phyloP scores from a whole-genome alignment of 2,888 invertebrate species.

The Cheilosia soror region DNA sequence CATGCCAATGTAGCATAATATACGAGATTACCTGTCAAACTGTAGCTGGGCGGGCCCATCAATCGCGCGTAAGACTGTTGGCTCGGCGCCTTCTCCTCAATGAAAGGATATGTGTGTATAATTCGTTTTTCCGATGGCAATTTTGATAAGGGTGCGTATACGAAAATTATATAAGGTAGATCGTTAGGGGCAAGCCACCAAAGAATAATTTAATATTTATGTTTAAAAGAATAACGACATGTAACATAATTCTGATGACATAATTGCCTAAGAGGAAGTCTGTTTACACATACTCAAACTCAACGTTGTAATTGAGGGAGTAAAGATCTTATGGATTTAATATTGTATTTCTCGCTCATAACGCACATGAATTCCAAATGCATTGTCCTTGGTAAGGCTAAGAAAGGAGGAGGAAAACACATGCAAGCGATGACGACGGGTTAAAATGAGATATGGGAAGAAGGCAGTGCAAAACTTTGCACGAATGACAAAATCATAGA shows the following conservation, averaged over 20 bases:
- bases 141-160: too few species aligned
- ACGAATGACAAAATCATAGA: constrained; percentile 7
- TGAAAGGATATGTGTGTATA: neutral
- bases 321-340: constrained; percentile 40
- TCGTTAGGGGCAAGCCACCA: neutral
- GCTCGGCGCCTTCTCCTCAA: neutral
- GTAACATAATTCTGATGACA: neutral
- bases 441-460: too few species aligned
- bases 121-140: too few species aligned
- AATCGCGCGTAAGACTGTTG: constrained; percentile 15
- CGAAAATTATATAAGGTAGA: neutral
- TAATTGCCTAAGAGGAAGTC: neutral
- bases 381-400: too few species aligned
- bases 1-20: constrained; percentile 9
- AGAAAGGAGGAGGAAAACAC: too few species aligned
- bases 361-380: too few species aligned
- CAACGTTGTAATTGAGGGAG: constrained; percentile 48
- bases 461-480: too few species aligned
- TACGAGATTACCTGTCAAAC: constrained; percentile 36
- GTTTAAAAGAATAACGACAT: neutral
- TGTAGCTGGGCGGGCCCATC: constrained; percentile 2
- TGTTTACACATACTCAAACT: constrained; percentile 1
- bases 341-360: constrained; percentile 20
- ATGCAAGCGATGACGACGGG: too few species aligned
- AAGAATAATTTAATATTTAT: too few species aligned